Base-by-base conservation (phyloP, 2,888 invertebrate genomes). In the Muscina levida region DNA sequence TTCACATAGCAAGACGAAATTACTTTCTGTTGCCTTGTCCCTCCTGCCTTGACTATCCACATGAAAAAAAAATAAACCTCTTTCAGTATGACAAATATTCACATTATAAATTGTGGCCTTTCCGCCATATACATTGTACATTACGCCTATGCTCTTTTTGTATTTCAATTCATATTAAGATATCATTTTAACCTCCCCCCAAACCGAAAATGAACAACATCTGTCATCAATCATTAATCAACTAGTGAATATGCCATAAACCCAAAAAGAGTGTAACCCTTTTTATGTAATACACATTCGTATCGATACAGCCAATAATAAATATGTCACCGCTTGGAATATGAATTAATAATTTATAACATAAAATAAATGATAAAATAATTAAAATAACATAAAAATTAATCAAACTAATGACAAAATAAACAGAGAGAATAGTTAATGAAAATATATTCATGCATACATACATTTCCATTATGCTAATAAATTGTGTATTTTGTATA, bases 291-390 rank as follows among this genome's bases (percentile, higher is more conserved):
- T 22, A 5, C 17, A 67, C 73, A 2, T 15, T 19, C 51, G 39
- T 17, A 31, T 31, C 51, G 11, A 26, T 48, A 26, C 8, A 44
- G 10, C 6, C 31, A 15, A 17, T 2, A 39, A 13, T 11, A 11
- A 13, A 62, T 39, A 42, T 62, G 39, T 62, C 62, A 62, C 39
- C 39, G 13, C 42, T 8, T 15, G 39, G 15, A 48, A 42, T 57
- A 48, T 57, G 37, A 57, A 37, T 37, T 39, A 59, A 59, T 59
- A 59, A 59, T 59, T 59, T 39, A 39, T 37, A 17, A 17, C 51
- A 6, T 1, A 70, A 56, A 51, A 53, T 85, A 87, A 86, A 86
- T 85, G 85, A 84, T 87, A 85, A 86, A 85, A 87, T 87, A 87
- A 87, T 87, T 86, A 86, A 86, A 86, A 85, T 82, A 82, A 85